Evolutionary conservation across 2,797 vertebrate genomes (phyloP), one percentile per base, ranked within the genome.

Genomic region (Aulostomus chinensis): DNA sequence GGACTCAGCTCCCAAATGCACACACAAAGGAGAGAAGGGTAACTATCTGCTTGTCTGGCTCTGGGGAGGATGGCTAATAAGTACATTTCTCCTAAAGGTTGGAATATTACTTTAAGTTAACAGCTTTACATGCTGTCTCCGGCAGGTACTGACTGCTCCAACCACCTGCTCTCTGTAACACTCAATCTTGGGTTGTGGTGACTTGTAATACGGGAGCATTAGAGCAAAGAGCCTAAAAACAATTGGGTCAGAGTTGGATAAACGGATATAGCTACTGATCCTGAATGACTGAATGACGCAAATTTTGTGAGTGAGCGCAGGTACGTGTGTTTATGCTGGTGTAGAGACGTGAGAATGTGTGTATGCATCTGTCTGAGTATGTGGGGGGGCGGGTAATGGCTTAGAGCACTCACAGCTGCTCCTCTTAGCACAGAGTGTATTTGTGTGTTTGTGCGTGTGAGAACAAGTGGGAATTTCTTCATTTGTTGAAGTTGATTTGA

Each of bases 201-300:
- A 75, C 49, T 38, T 41, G 47, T 52, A 64, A 58, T 59, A 63
- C 37, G 10, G 56, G 29, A 67, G 74, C 41, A 68, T 81, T 74
- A 62, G 55, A 52, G 55, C 25, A 68, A 60, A 78, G 43, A 81
- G 52, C 80, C 60, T 47, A 64, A 57, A 49, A 62, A 78, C 68
- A 85, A 83, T 69, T 76, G 38, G 73, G 73, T 86, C 54, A 86
- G 51, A 73, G 58, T 58, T 86, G 52, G 57, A 84, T 55, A 73
- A 80, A 79, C 33, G 46, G 40, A 58, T 73, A 78, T 73, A 51
- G 66, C 49, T 50, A 46, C 77, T 71, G 67, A 78, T 81, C 73
- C 48, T 40, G 35, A 57, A 63, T 22, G 71, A 64, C 41, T 43
- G 34, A 50, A 57, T 84, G 83, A 77, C 54, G 75, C 67, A 68